These are phyloP conservation scores for Drosophila mimica DNA, from an alignment of 2,888 invertebrate species.

Conservation along the genomic window DNA sequence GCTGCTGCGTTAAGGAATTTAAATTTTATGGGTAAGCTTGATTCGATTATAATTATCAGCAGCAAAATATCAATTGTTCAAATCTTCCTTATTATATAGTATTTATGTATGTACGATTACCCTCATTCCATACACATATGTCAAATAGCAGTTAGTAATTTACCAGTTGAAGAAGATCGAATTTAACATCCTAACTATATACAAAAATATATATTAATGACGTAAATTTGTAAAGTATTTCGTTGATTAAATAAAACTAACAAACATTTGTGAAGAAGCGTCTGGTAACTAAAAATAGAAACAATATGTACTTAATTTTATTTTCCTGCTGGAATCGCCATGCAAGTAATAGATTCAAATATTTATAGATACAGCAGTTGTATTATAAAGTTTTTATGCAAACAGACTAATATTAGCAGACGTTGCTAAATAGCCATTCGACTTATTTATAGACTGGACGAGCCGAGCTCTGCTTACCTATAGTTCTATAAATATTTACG, in stretches of 20 bases:
- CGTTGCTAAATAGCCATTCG: constrained; percentile 6
- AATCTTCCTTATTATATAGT: not conserved
- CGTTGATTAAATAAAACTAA: not conserved
- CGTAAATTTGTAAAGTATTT: not conserved
- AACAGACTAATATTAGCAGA: constrained; percentile 33
- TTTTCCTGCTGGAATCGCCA: not conserved
- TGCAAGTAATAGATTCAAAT: constrained; percentile 2
- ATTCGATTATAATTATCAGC: constrained; percentile 28
- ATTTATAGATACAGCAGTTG: constrained; percentile 25
- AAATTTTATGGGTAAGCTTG: constrained; percentile 78
- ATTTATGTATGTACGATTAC: not conserved
- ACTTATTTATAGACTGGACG: constrained; percentile 43
- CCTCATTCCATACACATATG: not conserved
- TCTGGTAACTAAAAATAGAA: not conserved
- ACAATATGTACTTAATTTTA: not conserved
- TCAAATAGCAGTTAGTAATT: not conserved
- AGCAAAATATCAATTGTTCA: not conserved
- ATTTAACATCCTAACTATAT: not conserved
- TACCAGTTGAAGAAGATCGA: not conserved
- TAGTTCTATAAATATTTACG: constrained; percentile 51
- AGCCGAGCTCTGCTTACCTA: constrained; percentile 13
- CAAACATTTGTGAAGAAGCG: not conserved
- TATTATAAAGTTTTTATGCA: constrained; percentile 12
- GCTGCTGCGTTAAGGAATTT: constrained; percentile 61
- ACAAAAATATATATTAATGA: not conserved